These are phyloP conservation scores for Trichopoda pennipes DNA, from an alignment of 2,888 invertebrate genomes.

Conservation along the genomic window DNA sequence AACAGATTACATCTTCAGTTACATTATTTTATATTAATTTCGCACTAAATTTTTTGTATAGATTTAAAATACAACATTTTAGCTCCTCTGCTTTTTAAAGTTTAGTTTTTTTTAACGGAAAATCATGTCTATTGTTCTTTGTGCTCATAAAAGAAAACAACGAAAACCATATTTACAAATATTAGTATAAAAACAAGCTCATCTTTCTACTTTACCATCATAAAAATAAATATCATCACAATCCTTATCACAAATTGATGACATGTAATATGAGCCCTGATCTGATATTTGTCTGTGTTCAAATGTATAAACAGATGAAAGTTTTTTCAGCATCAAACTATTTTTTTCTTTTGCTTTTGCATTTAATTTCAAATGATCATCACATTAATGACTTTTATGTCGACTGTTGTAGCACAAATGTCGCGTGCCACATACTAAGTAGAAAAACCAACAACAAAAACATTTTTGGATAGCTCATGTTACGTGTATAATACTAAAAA, in stretches of 20 bases:
- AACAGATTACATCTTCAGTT: too few relatives aligned
- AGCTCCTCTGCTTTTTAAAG: too few relatives aligned
- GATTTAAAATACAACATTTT: too few relatives aligned
- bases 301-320: constrained; percentile 59
- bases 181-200: constrained; percentile 25
- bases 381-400: constrained; percentile 24
- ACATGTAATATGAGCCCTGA: constrained; percentile 63
- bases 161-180: constrained; percentile 18
- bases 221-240: constrained; percentile 21
- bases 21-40: too few relatives aligned
- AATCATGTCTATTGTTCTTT: neutral
- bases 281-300: constrained; percentile 31
- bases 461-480: constrained; percentile 43
- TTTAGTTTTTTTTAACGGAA: neutral
- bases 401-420: constrained; percentile 44
- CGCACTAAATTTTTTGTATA: too few relatives aligned
- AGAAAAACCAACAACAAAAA: constrained; percentile 32
- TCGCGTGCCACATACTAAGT: constrained; percentile 61
- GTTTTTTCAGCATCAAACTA: constrained; percentile 33
- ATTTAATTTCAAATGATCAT: constrained; percentile 15
- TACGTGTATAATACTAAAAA: constrained; percentile 16
- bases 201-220: constrained; percentile 16
- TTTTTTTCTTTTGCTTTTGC: neutral
- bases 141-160: neutral
- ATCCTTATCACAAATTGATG: constrained; percentile 54